Evolutionary conservation across 2,888 invertebrate species (phyloP), one percentile per base, ranked within the genome.

Genomic region (Hirudinaria manillensis): DNA sequence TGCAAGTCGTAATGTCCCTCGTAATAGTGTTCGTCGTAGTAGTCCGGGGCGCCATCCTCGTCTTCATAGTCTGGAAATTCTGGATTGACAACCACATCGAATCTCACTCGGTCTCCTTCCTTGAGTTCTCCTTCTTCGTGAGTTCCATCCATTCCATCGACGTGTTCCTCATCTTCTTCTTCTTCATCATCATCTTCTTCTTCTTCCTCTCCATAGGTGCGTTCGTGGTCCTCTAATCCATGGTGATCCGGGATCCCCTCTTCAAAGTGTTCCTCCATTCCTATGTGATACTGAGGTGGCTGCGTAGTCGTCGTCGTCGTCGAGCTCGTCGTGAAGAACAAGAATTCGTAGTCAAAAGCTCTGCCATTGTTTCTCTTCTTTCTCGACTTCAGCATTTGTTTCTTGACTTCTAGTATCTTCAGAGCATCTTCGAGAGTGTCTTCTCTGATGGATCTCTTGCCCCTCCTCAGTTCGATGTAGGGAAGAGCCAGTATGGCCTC

Each of bases 401-500:
- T 68, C 36, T 36, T 68, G 32, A n/a, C 29, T 32, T 68, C n/a
- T n/a, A 34, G 19, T 0, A 68, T 3, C 32, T 34, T 68, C 36
- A 68, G 68, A 16, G 32, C 68, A 13, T 68, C 68, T n/a, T 34
- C 68, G n/a, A 34, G 10, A 7, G 32, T 68, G 36, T 68, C 36
- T 10, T 68, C 68, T 34, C 36, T 36, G 36, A 36, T 13, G 13
- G 68, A 68, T 19, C 68, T 3, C 34, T 68, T 68, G 10, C 32
- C 68, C 34, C 68, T 32, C 34, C 65, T 56, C 34, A 73, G 34
- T 24, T 73, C 73, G n/a, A 29, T 36, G 38, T 53, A 73, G 19
- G 73, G 73, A 7, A 73, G 73, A 16, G n/a, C 61, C 65, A 73
- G n/a, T 7, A 65, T 19, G 13, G 38, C 38, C 56, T 73, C 73